phyloP scores from a whole-genome alignment of 2,113 vertebrate species.

The Siniperca knerii region DNA sequence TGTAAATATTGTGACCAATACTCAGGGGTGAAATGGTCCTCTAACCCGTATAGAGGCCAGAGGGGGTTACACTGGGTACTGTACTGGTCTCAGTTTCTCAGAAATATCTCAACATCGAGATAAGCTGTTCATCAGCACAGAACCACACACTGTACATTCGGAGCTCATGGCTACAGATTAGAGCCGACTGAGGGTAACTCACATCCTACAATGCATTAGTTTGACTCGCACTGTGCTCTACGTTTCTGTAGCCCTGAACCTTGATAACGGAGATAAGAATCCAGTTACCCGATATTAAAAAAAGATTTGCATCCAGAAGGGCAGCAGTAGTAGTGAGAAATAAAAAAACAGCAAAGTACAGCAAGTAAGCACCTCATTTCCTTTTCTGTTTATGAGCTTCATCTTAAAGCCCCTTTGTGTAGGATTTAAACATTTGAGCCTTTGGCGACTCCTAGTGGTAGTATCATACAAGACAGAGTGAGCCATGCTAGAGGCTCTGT shows the following conservation, averaged over 20 bases:
- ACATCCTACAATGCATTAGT: background rate
- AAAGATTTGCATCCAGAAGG: background rate
- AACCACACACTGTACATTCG: background rate
- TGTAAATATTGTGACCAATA: background rate
- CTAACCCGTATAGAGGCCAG: background rate
- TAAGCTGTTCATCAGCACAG: constrained; percentile 3
- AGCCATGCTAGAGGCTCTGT: background rate
- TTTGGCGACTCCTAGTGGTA: no score
- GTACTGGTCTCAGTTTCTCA: background rate
- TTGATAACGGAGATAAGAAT: background rate
- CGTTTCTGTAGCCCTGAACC: background rate
- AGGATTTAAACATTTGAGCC: background rate
- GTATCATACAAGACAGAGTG: background rate
- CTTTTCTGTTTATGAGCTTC: background rate
- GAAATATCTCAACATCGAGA: background rate
- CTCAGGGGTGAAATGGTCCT: background rate
- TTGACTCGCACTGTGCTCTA: background rate
- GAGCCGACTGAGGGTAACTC: background rate
- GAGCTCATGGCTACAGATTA: constrained; percentile 1
- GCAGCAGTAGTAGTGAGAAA: background rate
- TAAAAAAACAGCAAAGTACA: background rate
- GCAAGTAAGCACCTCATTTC: background rate
- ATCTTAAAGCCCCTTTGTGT: constrained; percentile 19
- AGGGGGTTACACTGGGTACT: background rate
- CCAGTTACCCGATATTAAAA: background rate